Conservation (phyloP, 2,888 invertebrate genomes). For the Leuctra nigra region DNA sequence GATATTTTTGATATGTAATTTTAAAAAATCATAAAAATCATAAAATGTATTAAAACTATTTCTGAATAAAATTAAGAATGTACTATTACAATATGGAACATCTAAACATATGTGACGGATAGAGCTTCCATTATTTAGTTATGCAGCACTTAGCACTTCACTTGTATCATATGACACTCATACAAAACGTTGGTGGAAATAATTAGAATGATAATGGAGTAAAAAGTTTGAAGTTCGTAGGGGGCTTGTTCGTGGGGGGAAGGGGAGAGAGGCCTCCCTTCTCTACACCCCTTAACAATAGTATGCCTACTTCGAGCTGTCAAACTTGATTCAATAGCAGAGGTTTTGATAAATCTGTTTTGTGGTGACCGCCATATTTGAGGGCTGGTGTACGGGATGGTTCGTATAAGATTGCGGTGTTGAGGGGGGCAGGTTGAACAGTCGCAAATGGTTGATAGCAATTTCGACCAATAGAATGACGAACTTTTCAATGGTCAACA, state of each 20-base stretch:
- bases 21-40: too few relatives aligned
- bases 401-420: neutral
- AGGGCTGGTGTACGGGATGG: neutral
- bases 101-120: neutral
- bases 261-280: slow-evolving; percentile 31
- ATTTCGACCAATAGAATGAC: neutral
- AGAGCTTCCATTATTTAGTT: neutral
- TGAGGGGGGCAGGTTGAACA: neutral
- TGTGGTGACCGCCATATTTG: slow-evolving; percentile 34
- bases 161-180: slow-evolving; percentile 11
- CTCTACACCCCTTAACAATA: neutral
- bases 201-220: slow-evolving; percentile 45
- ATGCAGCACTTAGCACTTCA: neutral
- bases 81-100: too few relatives aligned
- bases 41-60: too few relatives aligned
- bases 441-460: neutral
- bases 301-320: slow-evolving; percentile 19
- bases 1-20: too few relatives aligned
- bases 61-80: too few relatives aligned
- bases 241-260: slow-evolving; percentile 36
- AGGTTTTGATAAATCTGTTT: slow-evolving; percentile 41
- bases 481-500: neutral
- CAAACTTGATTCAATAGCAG: slow-evolving; percentile 25
- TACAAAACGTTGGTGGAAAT: slow-evolving; percentile 35
- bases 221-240: slow-evolving; percentile 40